Evolutionary conservation across 2,797 vertebrate species (phyloP).

Genomic region (Arremon brunneinucha): DNA sequence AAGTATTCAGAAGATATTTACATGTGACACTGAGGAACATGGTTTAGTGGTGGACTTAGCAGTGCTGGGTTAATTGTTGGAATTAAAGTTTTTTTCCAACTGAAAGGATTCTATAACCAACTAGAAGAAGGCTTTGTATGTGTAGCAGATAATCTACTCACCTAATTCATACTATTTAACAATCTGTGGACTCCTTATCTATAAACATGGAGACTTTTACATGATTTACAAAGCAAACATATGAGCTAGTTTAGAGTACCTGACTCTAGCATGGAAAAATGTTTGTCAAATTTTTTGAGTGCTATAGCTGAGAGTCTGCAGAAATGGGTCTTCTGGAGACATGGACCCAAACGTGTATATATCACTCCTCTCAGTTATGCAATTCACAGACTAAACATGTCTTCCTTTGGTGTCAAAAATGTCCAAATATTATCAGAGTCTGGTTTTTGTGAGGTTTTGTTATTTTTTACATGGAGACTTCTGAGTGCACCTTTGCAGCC

Average conservation of each 20-base stretch:
- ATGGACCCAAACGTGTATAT: neutral
- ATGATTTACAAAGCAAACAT: conserved; percentile 51
- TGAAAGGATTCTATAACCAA: neutral
- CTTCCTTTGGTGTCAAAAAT: conserved; percentile 32
- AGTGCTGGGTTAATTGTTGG: rapidly evolving
- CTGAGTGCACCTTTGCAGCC: conserved; percentile 3
- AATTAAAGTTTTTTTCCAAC: neutral
- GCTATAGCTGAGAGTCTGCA: neutral
- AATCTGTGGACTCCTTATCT: neutral
- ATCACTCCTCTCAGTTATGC: neutral
- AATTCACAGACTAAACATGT: conserved; percentile 61
- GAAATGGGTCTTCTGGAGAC: conserved; percentile 25
- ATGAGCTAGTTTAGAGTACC: conserved; percentile 5
- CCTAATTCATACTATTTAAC: conserved; percentile 31
- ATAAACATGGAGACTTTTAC: conserved; percentile 37
- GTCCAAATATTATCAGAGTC: conserved; percentile 38
- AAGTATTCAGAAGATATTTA: neutral
- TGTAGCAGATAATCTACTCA: neutral
- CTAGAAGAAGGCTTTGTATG: neutral
- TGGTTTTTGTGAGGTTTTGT: neutral
- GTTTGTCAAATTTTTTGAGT: conserved; percentile 51
- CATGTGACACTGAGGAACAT: neutral
- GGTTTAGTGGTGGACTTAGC: neutral
- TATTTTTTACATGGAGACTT: neutral
- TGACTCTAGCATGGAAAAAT: conserved; percentile 26